Evolutionary conservation across 2,888 invertebrate genomes (phyloP), one percentile per base, ranked within the genome.

Genomic region (Hirtodrosophila alboralis): DNA sequence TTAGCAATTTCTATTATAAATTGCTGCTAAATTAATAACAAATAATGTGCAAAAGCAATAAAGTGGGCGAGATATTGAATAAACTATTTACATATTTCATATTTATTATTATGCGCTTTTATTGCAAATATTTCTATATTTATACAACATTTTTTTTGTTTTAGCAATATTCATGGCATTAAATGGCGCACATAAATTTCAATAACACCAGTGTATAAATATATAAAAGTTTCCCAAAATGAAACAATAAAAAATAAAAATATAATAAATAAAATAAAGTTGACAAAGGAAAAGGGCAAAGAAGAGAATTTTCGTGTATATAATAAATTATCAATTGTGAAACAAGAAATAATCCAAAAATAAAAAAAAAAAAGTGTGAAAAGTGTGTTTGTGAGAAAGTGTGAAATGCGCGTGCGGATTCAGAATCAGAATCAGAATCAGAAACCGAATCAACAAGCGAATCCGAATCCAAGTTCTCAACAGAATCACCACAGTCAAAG

Each of bases 381-480:
- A 37, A 41, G 43, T 58, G 52, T 10, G 12, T 13, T 21, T 18
- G 52, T 43, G 38, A 9, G 30, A 40, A 54, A 33, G 49, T 54
- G 68, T 34, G 58, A 48, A 59, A 59, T 65, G 65, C 43, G 43
- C 37, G 57, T n/a, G n/a, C 41, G 5, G 34, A 59, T 38, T 26
- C 47, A 18, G 45, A 28, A 54, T 38, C 48, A 18, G 33, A 45
- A 53, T 30, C 45, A 26, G 43, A n/a, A 12, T 6, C 38, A 41
- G 16, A 47, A 30, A 38, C 27, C 6, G 48, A 59, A 59, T 59
- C 60, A 63, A 52, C 44, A 62, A 62, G 53, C 62, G 45, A 47
- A 27, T 23, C 62, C 18, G 12, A 47, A 27, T 23, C 62, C 18
- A n/a, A 16, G 38, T 34, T 23, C 30, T 31, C 21, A 23, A n/a